phyloP scores from a whole-genome alignment of 2,797 vertebrate species.

The Peromyscus attwateri region DNA sequence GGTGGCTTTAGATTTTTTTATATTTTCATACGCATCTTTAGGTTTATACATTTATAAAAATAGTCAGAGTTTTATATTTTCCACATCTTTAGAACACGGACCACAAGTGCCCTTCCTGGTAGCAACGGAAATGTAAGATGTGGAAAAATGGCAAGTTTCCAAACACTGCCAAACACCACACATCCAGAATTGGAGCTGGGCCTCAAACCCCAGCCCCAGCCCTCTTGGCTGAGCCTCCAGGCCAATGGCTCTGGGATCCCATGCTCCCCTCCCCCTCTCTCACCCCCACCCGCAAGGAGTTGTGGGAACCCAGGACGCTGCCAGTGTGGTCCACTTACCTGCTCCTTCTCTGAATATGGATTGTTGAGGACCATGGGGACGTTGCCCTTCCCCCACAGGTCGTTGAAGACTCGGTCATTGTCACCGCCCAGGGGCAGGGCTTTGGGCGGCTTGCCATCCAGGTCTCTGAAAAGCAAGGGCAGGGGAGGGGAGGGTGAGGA shows the following conservation, averaged over 20 bases:
- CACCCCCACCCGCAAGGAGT: accelerated
- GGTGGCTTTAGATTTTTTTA: neutral
- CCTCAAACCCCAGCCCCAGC: accelerated
- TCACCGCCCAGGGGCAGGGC: constrained; percentile 88
- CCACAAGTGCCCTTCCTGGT: neutral
- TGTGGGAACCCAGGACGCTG: neutral
- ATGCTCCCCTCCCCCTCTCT: neutral
- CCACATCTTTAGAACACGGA: neutral
- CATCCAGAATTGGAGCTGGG: neutral
- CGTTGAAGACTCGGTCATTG: constrained; percentile 88
- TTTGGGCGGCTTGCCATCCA: constrained; percentile 88
- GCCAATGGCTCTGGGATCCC: neutral
- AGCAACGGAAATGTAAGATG: neutral
- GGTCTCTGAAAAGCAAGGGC: constrained; percentile 90
- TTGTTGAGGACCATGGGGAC: constrained; percentile 90
- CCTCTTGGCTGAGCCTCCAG: neutral
- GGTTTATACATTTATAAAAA: neutral
- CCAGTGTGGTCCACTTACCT: constrained; percentile 88
- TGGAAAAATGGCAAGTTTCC: neutral
- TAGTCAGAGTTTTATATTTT: neutral
- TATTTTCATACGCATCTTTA: neutral
- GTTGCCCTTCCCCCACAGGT: constrained; percentile 90
- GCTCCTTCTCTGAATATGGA: constrained; percentile 89
- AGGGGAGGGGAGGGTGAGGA: neutral
- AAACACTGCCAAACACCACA: neutral